Evolutionary conservation across 2,113 vertebrate species (phyloP).

Genomic region (Tichodroma muraria): DNA sequence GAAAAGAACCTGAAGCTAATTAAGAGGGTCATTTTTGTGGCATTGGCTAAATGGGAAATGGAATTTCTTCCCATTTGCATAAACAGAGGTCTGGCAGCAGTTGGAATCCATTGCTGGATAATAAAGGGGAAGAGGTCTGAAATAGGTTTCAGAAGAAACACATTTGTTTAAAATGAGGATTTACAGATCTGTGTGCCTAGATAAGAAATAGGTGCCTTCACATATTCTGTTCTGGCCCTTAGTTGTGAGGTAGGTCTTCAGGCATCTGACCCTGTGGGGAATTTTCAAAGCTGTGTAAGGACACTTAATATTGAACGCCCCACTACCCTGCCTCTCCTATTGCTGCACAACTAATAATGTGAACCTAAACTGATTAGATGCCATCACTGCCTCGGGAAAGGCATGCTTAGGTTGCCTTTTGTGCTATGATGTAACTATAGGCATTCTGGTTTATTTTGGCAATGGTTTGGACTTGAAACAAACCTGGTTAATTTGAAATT

Average conservation of each 20-base stretch:
- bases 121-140: not conserved
- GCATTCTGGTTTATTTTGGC: not conserved
- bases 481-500: not conserved
- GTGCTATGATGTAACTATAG: not conserved
- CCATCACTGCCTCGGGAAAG: not conserved
- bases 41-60: not conserved
- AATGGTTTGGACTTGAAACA: not conserved
- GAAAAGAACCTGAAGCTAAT: slow-evolving; percentile 5
- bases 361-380: not conserved
- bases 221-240: not conserved
- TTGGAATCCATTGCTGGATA: not conserved
- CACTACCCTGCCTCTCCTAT: not conserved
- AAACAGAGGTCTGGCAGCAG: not conserved
- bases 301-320: not conserved
- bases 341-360: not conserved
- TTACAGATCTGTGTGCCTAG: not conserved
- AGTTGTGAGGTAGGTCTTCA: not conserved
- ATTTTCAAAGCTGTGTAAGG: not conserved
- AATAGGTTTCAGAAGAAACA: not conserved
- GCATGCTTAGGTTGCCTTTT: not conserved
- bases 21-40: not conserved
- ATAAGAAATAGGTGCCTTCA: not conserved
- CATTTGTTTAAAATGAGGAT: not conserved
- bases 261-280: not conserved
- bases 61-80: not conserved